These are phyloP conservation scores for Sitta europaea DNA, from an alignment of 2,113 vertebrate genomes.

Conservation along the genomic window DNA sequence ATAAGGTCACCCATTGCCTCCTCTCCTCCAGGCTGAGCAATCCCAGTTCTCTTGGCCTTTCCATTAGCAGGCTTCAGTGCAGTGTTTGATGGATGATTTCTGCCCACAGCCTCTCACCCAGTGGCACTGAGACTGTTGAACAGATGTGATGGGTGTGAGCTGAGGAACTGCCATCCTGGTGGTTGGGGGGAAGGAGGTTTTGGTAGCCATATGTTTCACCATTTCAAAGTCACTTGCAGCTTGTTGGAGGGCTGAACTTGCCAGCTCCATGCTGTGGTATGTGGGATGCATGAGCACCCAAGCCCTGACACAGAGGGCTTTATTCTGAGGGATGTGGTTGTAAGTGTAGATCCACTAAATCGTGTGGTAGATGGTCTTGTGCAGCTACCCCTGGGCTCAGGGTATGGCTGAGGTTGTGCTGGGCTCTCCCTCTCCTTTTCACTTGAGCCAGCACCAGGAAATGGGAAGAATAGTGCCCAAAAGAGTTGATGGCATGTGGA, in stretches of 20 bases:
- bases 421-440: background rate
- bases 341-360: background rate
- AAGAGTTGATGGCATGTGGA: background rate
- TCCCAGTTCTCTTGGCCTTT: background rate
- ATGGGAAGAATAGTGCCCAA: background rate
- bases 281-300: background rate
- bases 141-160: background rate
- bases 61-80: background rate
- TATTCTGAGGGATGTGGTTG: background rate
- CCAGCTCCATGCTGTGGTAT: accelerated
- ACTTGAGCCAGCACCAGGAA: background rate
- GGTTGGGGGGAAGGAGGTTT: background rate
- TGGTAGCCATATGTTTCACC: background rate
- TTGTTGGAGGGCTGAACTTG: background rate
- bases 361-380: background rate
- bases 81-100: background rate
- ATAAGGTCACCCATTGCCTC: background rate
- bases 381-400: background rate
- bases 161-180: background rate
- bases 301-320: background rate
- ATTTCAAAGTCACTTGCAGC: background rate
- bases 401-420: background rate
- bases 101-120: background rate
- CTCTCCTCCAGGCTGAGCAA: background rate
- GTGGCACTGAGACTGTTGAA: background rate